Evolutionary conservation across 1,140 invertebrate genomes (phyloP).

Genomic region (Penaeus chinensis): DNA sequence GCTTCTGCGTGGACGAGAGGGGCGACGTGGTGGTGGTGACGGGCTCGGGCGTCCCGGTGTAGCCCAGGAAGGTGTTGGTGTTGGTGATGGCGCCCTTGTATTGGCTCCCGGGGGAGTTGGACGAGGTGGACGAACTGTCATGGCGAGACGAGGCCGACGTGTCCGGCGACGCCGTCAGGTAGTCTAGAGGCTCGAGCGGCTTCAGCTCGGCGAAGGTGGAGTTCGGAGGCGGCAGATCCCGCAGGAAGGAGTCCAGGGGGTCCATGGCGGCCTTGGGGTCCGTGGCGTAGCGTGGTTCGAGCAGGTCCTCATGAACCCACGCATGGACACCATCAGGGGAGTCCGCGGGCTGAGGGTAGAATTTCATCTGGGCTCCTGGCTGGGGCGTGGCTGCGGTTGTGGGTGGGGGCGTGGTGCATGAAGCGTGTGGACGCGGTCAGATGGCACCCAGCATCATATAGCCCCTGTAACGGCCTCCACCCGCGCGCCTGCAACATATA

Average conservation of each 20-base stretch:
- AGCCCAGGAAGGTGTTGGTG: slow-evolving; percentile 81
- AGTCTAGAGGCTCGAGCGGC: slow-evolving; percentile 84
- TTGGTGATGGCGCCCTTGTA: slow-evolving; percentile 75
- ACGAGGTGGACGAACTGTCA: slow-evolving; percentile 82
- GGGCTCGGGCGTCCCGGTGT: slow-evolving; percentile 65
- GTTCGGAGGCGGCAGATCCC: slow-evolving; percentile 67
- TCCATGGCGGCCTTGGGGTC: slow-evolving; percentile 73
- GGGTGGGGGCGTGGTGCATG: slow-evolving; percentile 42
- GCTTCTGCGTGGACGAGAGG: slow-evolving; percentile 67
- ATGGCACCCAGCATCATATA: slow-evolving; percentile 39
- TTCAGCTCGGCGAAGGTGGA: slow-evolving; percentile 82
- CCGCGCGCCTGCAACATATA: slow-evolving; percentile 39
- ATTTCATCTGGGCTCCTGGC: slow-evolving; percentile 63
- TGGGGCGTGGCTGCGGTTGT: slow-evolving; percentile 18
- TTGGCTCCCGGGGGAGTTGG: slow-evolving; percentile 62
- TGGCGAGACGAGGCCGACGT: slow-evolving; percentile 60
- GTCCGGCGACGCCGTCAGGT: slow-evolving; percentile 76
- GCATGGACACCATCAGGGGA: slow-evolving; percentile 63
- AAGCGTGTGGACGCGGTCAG: slow-evolving; percentile 30
- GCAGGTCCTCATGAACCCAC: slow-evolving; percentile 64
- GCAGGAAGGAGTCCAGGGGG: slow-evolving; percentile 75
- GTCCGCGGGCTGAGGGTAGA: slow-evolving; percentile 63
- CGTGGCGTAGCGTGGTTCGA: slow-evolving; percentile 65
- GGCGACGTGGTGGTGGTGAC: slow-evolving; percentile 68
- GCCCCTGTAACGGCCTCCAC: slow-evolving; percentile 17